These are phyloP conservation scores for Itoplectis maculator DNA, from an alignment of 2,888 invertebrate species.

Conservation along the genomic window DNA sequence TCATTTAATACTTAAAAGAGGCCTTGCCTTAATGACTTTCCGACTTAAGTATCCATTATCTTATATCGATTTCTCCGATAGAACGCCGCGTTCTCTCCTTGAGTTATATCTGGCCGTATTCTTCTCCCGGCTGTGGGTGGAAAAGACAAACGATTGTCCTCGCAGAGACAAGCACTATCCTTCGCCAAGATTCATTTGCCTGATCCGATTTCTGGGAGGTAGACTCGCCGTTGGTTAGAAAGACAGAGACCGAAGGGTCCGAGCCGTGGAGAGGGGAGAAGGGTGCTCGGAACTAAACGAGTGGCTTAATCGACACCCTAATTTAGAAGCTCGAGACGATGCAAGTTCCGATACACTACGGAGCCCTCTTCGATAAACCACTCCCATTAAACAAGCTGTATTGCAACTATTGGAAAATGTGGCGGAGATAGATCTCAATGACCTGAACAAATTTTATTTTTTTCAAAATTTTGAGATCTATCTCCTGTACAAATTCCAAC, in stretches of 20 bases:
- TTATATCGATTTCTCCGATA: not conserved
- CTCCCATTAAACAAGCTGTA: too few species aligned
- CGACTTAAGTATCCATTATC: not conserved
- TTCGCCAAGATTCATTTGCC: constrained; percentile 69
- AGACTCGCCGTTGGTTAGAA: constrained; percentile 31
- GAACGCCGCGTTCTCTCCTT: not conserved
- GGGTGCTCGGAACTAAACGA: constrained; percentile 63
- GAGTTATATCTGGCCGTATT: constrained; percentile 27
- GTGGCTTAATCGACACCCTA: constrained; percentile 71
- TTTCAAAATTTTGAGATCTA: too few species aligned
- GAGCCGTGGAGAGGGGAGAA: constrained; percentile 10
- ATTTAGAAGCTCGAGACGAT: constrained; percentile 65
- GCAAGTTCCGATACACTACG: constrained; percentile 62
- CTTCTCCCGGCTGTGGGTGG: constrained; percentile 27
- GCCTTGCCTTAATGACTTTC: constrained; percentile 13
- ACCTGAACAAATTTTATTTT: too few species aligned
- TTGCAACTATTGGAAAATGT: too few species aligned
- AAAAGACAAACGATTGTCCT: constrained; percentile 66
- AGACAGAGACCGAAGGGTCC: constrained; percentile 40
- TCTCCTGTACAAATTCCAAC: too few species aligned
- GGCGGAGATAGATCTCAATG: too few species aligned
- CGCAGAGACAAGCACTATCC: constrained; percentile 62
- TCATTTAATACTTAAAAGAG: not conserved
- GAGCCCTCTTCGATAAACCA: constrained; percentile 60
- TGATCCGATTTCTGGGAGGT: constrained; percentile 45